Percentiles rank a stretch among this genome's conserved stretches.
These are phyloP conservation scores for Ptilodon capucinus DNA, from an alignment of 2,888 invertebrate genomes.

Conservation along the genomic window DNA sequence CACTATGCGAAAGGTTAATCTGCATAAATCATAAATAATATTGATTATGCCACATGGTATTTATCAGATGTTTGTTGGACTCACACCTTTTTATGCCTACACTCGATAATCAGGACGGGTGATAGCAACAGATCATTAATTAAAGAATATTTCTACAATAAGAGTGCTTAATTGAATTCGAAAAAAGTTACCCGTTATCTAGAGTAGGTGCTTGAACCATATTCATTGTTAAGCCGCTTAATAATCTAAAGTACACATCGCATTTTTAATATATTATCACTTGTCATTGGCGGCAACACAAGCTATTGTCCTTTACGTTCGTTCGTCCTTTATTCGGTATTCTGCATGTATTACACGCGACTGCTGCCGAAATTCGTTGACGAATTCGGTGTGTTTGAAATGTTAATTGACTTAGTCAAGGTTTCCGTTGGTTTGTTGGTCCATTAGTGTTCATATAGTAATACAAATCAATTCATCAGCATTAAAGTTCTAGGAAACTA, in stretches of 20 bases:
- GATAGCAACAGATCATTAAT: background rate
- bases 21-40: background rate
- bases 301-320: slow-evolving; percentile 10
- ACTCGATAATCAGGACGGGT: background rate
- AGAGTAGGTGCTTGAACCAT: background rate
- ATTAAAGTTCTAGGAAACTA: slow-evolving; percentile 12
- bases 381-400: slow-evolving; percentile 15
- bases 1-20: background rate
- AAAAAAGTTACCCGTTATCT: background rate
- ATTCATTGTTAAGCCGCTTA: background rate
- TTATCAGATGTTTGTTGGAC: background rate
- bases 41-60: background rate
- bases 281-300: background rate
- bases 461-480: slow-evolving; percentile 11
- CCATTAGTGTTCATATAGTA: slow-evolving; percentile 18
- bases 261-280: background rate
- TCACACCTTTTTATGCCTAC: background rate
- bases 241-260: slow-evolving; percentile 1
- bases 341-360: slow-evolving; percentile 15
- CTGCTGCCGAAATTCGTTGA: slow-evolving; percentile 18
- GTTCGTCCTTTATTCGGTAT: slow-evolving; percentile 18
- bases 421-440: slow-evolving; percentile 9
- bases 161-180: background rate
- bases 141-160: no score
- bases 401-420: slow-evolving; percentile 18